Conservation (phyloP, 2,888 invertebrate genomes). For the Volucella inflata region DNA sequence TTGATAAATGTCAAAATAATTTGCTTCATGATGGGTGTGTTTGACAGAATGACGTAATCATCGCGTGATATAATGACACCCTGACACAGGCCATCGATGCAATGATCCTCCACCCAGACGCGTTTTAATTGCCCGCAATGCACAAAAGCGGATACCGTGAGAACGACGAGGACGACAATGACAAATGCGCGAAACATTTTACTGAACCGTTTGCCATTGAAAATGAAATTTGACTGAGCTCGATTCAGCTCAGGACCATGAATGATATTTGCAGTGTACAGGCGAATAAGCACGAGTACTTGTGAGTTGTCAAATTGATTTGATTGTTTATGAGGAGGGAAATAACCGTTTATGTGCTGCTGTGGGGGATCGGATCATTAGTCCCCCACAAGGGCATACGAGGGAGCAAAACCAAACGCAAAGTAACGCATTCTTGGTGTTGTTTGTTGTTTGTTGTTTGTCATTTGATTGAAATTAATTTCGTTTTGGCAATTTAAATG, state of each 20-base stretch:
- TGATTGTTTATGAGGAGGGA: slow-evolving; percentile 47
- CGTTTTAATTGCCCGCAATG: slow-evolving; percentile 80
- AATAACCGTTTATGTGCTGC: slow-evolving; percentile 50
- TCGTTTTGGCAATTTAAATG: slow-evolving; percentile 39
- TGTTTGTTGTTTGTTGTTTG: not conserved
- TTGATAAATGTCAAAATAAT: slow-evolving; percentile 81
- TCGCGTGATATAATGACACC: slow-evolving; percentile 80
- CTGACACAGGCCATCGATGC: slow-evolving; percentile 79
- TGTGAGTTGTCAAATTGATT: slow-evolving; percentile 31
- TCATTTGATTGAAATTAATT: slow-evolving; percentile 64
- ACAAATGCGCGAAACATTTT: slow-evolving; percentile 48
- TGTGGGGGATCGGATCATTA: slow-evolving; percentile 13
- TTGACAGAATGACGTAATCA: slow-evolving; percentile 82
- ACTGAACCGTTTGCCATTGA: slow-evolving; percentile 67
- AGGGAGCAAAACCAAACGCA: slow-evolving; percentile 2
- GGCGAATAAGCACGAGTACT: no score
- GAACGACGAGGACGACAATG: slow-evolving; percentile 28
- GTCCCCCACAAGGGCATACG: not conserved
- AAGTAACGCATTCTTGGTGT: slow-evolving; percentile 29
- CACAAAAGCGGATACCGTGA: slow-evolving; percentile 15
- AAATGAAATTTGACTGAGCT: slow-evolving; percentile 65
- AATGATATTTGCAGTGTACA: no score
- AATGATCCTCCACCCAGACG: slow-evolving; percentile 82
- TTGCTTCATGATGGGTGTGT: slow-evolving; percentile 80
- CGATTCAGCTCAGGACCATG: not conserved